These are phyloP conservation scores for Apistogramma diplotaenia DNA, from an alignment of 2,113 vertebrate genomes.

Conservation along the genomic window DNA sequence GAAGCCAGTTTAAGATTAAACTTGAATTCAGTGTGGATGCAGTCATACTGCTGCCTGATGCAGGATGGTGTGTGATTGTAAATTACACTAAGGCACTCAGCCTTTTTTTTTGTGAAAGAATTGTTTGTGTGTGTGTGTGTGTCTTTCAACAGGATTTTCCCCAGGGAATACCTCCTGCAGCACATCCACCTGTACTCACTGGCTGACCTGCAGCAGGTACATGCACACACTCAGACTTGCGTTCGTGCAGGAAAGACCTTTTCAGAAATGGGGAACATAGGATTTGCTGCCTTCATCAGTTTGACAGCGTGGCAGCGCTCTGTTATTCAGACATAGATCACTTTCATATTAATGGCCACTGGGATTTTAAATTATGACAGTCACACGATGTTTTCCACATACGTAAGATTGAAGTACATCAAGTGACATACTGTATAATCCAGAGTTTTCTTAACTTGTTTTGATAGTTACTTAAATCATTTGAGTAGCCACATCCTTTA, in stretches of 20 bases:
- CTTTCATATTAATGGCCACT: background rate
- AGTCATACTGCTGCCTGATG: no score
- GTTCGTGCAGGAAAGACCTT: no score
- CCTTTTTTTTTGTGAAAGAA: background rate
- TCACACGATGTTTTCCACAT: background rate
- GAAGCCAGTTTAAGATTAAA: background rate
- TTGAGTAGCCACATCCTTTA: background rate
- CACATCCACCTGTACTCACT: conserved; percentile 98
- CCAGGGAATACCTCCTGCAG: conserved; percentile 95
- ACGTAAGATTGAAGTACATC: background rate
- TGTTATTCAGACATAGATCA: background rate
- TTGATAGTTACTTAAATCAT: background rate
- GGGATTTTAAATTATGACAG: background rate
- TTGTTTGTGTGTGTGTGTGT: conserved; percentile 11
- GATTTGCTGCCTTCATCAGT: background rate
- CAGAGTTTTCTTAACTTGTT: background rate
- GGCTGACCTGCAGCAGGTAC: conserved; percentile 94
- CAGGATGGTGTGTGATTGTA: background rate
- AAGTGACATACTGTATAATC: background rate
- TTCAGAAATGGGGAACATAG: no score
- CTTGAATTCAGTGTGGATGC: background rate
- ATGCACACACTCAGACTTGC: background rate
- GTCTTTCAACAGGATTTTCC: conserved; percentile 86
- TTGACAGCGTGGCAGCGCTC: background rate
- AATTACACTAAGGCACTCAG: background rate